These are phyloP conservation scores for Archocentrus centrarchus DNA, from an alignment of 2,113 vertebrate genomes.

Conservation along the genomic window DNA sequence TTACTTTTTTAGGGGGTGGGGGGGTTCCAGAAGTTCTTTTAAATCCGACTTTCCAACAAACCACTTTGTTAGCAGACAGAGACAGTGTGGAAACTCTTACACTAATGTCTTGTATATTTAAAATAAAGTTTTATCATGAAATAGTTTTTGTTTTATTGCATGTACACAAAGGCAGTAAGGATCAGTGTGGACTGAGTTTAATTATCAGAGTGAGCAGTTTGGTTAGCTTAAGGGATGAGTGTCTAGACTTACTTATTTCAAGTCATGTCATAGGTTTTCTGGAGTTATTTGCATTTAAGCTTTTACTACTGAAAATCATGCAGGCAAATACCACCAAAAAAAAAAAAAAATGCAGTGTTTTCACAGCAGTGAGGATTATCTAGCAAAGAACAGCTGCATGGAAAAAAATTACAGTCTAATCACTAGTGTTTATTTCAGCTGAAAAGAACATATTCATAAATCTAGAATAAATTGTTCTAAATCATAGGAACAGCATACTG, in stretches of 20 bases:
- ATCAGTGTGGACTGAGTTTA: conserved; percentile 16
- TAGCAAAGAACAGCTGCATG: background rate
- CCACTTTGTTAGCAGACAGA: conserved; percentile 35
- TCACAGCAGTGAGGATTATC: background rate
- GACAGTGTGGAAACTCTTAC: conserved; percentile 67
- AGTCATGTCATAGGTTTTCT: background rate
- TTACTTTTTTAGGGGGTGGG: background rate
- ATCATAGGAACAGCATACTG: conserved; percentile 35
- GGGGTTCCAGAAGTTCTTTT: conserved; percentile 24
- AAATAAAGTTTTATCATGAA: conserved; percentile 14
- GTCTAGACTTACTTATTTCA: conserved; percentile 30
- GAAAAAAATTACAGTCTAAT: background rate
- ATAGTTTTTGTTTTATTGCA: conserved; percentile 23
- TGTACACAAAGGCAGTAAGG: conserved; percentile 1
- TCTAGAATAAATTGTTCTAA: conserved; percentile 35
- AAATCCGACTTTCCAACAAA: conserved; percentile 49
- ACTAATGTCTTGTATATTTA: conserved; percentile 12
- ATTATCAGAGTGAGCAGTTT: conserved; percentile 13
- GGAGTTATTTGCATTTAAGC: background rate
- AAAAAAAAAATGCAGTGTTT: background rate
- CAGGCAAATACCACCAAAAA: background rate
- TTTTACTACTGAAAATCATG: background rate
- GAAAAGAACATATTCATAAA: conserved; percentile 33
- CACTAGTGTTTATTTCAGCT: conserved; percentile 15
- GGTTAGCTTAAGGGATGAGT: background rate